Evolutionary conservation across 2,797 vertebrate species (phyloP).

Genomic region (Acipenser ruthenus): DNA sequence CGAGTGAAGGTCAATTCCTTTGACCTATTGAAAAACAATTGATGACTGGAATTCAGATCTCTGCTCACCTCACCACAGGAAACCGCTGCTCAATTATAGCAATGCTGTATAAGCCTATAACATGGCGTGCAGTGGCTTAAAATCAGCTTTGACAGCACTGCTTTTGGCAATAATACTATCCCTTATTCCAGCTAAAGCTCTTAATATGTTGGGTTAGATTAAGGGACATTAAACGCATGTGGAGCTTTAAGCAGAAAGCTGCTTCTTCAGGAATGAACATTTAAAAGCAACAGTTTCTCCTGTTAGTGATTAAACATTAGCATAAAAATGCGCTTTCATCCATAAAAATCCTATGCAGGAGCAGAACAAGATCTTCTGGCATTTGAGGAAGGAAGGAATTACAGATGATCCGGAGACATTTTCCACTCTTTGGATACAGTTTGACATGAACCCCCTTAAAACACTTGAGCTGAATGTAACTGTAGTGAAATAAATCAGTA

Average conservation of each 20-base stretch:
- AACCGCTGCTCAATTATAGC: conserved; percentile 10
- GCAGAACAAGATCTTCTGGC: background rate
- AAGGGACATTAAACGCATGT: conserved; percentile 10
- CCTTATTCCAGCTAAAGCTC: conserved; percentile 10
- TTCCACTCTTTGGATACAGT: no score
- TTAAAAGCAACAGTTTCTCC: conserved; percentile 7
- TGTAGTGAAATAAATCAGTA: no score
- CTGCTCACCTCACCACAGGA: background rate
- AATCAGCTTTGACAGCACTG: conserved; percentile 10
- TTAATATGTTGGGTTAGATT: conserved; percentile 8
- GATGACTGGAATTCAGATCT: conserved; percentile 7
- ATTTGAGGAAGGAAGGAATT: no score
- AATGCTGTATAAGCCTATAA: conserved; percentile 10
- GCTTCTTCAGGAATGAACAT: conserved; percentile 1
- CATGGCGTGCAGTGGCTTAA: conserved; percentile 3
- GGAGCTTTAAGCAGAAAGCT: conserved; percentile 8
- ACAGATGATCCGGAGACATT: no score
- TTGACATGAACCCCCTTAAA: no score
- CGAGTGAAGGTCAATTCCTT: background rate
- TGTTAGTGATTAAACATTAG: conserved; percentile 5
- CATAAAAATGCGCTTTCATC: background rate
- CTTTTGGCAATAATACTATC: conserved; percentile 9
- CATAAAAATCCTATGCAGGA: conserved; percentile 1
- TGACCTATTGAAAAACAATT: background rate
- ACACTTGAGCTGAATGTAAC: no score